Percentiles rank a stretch among this genome's conserved stretches.
phyloP scores from a whole-genome alignment of 1,140 invertebrate species.

The Lethocerus indicus region DNA sequence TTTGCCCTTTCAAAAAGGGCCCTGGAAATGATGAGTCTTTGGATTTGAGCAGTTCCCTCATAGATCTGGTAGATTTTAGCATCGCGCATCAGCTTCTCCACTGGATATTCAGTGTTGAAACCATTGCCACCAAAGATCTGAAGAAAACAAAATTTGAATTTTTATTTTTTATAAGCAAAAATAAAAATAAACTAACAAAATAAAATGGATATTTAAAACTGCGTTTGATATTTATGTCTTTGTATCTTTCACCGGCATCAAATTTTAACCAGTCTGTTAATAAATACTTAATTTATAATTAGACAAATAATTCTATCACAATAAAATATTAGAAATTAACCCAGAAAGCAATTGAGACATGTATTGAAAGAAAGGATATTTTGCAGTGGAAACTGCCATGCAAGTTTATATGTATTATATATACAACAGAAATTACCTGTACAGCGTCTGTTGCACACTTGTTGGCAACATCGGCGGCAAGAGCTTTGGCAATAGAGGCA shows the following conservation, averaged over 20 bases:
- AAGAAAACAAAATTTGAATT: background rate
- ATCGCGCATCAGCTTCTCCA: slow-evolving; percentile 96
- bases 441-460: slow-evolving; percentile 93
- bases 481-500: slow-evolving; percentile 86
- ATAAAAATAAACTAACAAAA: background rate
- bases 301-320: too few species aligned
- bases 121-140: slow-evolving; percentile 92
- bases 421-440: slow-evolving; percentile 30
- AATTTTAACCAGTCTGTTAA: too few species aligned
- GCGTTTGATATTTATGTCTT: background rate
- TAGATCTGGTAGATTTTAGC: slow-evolving; percentile 99
- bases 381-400: too few species aligned
- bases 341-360: too few species aligned
- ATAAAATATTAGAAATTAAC: too few species aligned
- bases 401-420: background rate
- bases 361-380: too few species aligned
- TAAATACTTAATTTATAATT: too few species aligned
- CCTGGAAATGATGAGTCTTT: slow-evolving; percentile 84
- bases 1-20: slow-evolving; percentile 43
- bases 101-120: slow-evolving; percentile 96
- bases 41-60: slow-evolving; percentile 94
- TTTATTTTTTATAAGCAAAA: too few species aligned
- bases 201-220: background rate
- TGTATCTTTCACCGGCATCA: too few species aligned
- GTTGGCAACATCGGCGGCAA: slow-evolving; percentile 88